These are phyloP conservation scores for Conus canariensis DNA, from an alignment of 2,888 invertebrate genomes.

Conservation along the genomic window DNA sequence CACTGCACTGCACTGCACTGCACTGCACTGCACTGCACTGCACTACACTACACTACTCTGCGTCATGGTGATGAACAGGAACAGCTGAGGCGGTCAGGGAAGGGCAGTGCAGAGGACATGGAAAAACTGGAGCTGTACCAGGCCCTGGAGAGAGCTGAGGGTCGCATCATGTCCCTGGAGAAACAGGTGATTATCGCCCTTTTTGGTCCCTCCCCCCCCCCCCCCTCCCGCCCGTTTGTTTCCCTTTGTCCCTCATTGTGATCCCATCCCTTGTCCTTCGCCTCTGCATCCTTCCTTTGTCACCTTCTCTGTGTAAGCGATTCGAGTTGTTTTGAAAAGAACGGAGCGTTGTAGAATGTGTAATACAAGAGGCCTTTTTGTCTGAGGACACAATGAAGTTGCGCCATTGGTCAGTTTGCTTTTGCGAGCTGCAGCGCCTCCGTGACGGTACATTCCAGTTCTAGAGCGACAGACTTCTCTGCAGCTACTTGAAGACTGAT, in stretches of 20 bases:
- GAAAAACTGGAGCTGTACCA: constrained; percentile 76
- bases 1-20: no score
- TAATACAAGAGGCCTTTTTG: no score
- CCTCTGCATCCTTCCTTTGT: not conserved
- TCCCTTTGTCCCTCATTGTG: not conserved
- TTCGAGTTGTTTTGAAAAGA: no score
- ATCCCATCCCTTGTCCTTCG: not conserved
- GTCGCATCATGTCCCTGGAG: constrained; percentile 75
- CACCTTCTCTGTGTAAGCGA: not conserved
- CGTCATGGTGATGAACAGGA: constrained; percentile 51
- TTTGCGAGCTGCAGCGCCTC: no score
- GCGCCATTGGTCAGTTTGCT: no score
- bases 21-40: no score
- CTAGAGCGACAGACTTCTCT: no score
- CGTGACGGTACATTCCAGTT: no score
- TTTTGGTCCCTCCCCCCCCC: not conserved
- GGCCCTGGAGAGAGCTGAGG: constrained; percentile 73
- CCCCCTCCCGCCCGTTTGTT: not conserved
- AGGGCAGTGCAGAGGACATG: constrained; percentile 59
- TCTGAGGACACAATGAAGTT: no score
- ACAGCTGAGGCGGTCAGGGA: constrained; percentile 57
- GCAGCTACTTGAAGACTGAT: no score
- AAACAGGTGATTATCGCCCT: constrained; percentile 65
- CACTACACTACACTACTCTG: no score
- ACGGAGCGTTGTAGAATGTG: no score